Percentiles rank a stretch among this genome's conserved stretches.
phyloP scores from a whole-genome alignment of 2,113 vertebrate genomes.

The Tonatia bakeri region DNA sequence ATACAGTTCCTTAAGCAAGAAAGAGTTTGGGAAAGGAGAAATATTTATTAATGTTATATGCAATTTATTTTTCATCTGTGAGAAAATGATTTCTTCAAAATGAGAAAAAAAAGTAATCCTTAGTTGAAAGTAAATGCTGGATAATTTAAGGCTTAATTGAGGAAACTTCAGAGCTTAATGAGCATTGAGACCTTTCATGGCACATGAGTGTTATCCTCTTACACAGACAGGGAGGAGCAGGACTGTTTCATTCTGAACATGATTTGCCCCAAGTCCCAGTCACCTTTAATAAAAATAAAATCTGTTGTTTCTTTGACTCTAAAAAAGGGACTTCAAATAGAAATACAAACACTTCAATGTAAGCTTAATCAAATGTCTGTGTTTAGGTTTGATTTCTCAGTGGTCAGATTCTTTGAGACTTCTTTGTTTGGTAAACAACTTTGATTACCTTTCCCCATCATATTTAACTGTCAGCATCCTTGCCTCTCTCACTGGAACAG shows the following conservation, averaged over 20 bases:
- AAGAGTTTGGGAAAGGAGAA: not conserved
- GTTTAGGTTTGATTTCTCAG: not conserved
- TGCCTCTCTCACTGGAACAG: not conserved
- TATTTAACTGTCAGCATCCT: not conserved
- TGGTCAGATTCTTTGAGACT: not conserved
- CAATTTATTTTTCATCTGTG: constrained; percentile 41
- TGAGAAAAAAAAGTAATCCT: constrained; percentile 28
- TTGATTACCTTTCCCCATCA: not conserved
- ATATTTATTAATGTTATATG: constrained; percentile 34
- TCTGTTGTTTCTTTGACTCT: not conserved
- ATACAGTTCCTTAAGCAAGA: constrained; percentile 13
- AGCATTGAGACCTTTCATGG: not conserved
- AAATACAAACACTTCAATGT: not conserved
- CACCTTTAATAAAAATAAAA: not conserved
- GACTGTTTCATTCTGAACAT: not conserved
- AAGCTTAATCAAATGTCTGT: not conserved
- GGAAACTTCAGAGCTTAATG: not conserved
- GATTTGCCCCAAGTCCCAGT: not conserved
- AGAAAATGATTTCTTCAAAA: constrained; percentile 30
- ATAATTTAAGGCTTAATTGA: constrained; percentile 38
- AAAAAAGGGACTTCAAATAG: not conserved
- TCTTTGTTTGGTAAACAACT: not conserved
- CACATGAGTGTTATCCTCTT: accelerated
- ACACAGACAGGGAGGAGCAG: not conserved
- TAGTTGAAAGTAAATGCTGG: constrained; percentile 38